phyloP scores from a whole-genome alignment of 2,888 invertebrate species.

The Drosophila emarginata region DNA sequence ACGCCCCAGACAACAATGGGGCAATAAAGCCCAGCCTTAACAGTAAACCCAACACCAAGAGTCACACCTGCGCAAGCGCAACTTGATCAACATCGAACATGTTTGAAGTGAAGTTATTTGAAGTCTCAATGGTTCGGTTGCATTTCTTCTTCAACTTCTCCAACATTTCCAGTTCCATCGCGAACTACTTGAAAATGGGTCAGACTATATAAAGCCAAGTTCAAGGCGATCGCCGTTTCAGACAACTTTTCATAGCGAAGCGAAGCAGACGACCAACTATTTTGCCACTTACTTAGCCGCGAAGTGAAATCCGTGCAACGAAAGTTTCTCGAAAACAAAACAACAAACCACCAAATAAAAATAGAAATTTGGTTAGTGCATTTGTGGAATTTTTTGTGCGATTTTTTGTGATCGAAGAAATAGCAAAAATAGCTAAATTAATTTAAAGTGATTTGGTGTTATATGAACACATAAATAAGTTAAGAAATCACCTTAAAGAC shows the following conservation, averaged over 20 bases:
- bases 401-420: slow-evolving; percentile 50
- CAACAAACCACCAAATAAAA: slow-evolving; percentile 14
- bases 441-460: slow-evolving; percentile 6
- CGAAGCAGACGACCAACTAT: slow-evolving; percentile 4
- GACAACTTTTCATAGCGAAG: slow-evolving; percentile 79
- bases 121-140: slow-evolving; percentile 32
- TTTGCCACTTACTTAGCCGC: slow-evolving; percentile 34
- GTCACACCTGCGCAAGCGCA: slow-evolving; percentile 31
- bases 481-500: slow-evolving; percentile 15
- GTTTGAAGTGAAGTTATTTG: slow-evolving; percentile 41
- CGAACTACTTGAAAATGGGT: slow-evolving; percentile 85
- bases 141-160: slow-evolving; percentile 64
- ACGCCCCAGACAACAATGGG: slow-evolving; percentile 42
- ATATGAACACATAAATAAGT: slow-evolving; percentile 10
- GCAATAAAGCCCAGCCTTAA: slow-evolving; percentile 59
- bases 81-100: slow-evolving; percentile 38
- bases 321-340: slow-evolving; percentile 54
- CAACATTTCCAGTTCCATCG: slow-evolving; percentile 32
- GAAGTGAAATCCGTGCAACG: slow-evolving; percentile 56
- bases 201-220: slow-evolving; percentile 92
- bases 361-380: slow-evolving; percentile 45
- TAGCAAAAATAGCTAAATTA: background rate
- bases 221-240: slow-evolving; percentile 89
- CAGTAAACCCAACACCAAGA: slow-evolving; percentile 16
- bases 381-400: slow-evolving; percentile 64